These are phyloP conservation scores for Cremastinae sp. DNA, from an alignment of 2,888 invertebrate species.

Conservation along the genomic window DNA sequence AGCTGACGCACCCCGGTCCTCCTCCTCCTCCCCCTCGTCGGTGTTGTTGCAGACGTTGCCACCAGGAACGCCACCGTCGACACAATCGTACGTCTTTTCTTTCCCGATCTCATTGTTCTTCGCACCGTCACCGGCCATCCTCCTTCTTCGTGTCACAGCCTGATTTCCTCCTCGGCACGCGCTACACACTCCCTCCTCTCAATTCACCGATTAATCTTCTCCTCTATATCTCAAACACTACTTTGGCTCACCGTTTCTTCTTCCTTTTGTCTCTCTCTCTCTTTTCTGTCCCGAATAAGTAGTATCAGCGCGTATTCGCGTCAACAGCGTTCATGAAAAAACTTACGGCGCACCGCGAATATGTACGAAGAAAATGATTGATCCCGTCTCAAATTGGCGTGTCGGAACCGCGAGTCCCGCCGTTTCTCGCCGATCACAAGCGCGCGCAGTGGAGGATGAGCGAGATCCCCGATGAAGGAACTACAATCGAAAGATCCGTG, in stretches of 20 bases:
- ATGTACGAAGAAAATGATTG: too few species aligned
- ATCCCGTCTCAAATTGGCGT: background rate
- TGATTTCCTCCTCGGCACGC: conserved; percentile 2
- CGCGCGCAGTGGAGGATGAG: too few species aligned
- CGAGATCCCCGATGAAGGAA: background rate
- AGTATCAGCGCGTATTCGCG: too few species aligned
- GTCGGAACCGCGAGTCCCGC: conserved; percentile 5
- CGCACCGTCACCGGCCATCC: conserved; percentile 75
- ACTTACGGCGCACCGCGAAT: too few species aligned
- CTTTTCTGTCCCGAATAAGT: too few species aligned
- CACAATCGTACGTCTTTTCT: conserved; percentile 62
- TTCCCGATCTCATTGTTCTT: conserved; percentile 74
- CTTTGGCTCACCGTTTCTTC: too few species aligned
- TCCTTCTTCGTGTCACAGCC: conserved; percentile 37
- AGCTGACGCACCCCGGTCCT: conserved; percentile 69
- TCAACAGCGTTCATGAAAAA: too few species aligned
- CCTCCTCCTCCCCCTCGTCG: too few species aligned
- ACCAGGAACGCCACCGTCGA: conserved; percentile 41
- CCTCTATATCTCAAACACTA: too few species aligned
- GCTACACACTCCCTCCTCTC: conserved; percentile 2
- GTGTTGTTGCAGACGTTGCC: conserved; percentile 19
- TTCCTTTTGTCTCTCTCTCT: too few species aligned
- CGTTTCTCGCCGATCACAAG: background rate
- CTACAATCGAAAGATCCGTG: background rate
- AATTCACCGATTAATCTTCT: conserved; percentile 6